Evolutionary conservation across 2,888 invertebrate genomes (phyloP), one percentile per base, ranked within the genome.

Genomic region (Drosophila neoperkinsi): DNA sequence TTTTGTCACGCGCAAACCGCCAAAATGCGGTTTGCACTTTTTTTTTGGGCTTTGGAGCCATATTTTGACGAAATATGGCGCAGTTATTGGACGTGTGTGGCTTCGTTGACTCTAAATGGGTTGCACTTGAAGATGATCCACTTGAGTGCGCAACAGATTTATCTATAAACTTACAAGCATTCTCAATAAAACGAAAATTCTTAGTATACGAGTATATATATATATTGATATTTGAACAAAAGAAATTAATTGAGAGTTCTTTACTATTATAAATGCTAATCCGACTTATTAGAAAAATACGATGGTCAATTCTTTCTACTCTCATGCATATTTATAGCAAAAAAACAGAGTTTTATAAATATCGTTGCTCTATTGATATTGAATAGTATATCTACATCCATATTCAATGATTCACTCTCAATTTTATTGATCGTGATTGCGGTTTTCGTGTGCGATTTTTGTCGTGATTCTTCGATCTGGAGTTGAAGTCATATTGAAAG

Each of bases 1-100:
- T 78, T 77, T 69, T 77, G 77, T 78, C 78, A 78, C 81, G 81
- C 77, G 81, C 62, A 75, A 79, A 71, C 41, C 43, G 62, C 30
- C 50, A 43, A 79, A 21, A 61, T 66, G 55, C 31, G 13, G 52
- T 70, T 74, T 56, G 21, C 33, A 41, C 11, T 58, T 31, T 70
- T 49, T 41, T 41, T 25, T 46, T 30, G 1, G 38, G 18, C 25
- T 43, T 59, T 62, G 53, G 58, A 62, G 52, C 58, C 55, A 34
- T 46, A 62, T 66, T 46, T 58, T 36, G 49, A 30, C 33, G 30
- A 61, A 65, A 16, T 71, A 62, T 59, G 78, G 67, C 68, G 78
- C 72, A 72, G 65, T 77, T 71, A 36, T 66, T n/a, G 25, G 25
- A 49, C 34, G 43, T 31, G 64, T 49, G 33, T 53, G 50, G 43